phyloP scores from a whole-genome alignment of 2,113 vertebrate genomes.

The Cairina moschata region DNA sequence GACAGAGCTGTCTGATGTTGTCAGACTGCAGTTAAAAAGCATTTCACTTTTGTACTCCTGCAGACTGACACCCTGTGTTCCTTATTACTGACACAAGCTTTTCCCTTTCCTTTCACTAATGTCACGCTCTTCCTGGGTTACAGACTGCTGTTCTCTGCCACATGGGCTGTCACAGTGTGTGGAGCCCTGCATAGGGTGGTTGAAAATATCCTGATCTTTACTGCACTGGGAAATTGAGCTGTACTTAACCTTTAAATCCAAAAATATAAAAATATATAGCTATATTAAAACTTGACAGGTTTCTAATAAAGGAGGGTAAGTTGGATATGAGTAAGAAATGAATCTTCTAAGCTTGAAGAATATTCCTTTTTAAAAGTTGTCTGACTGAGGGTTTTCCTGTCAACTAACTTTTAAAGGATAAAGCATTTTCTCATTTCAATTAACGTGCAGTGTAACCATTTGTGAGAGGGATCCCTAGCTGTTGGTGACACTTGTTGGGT shows the following conservation, averaged over 20 bases:
- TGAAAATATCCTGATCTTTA: neutral
- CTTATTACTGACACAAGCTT: neutral
- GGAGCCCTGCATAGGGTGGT: neutral
- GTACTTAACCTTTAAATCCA: neutral
- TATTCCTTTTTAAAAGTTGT: neutral
- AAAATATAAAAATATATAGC: neutral
- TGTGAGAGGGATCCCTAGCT: neutral
- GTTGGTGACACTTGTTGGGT: neutral
- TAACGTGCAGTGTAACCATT: rapidly evolving
- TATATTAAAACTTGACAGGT: neutral
- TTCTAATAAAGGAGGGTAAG: neutral
- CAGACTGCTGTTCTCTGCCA: neutral
- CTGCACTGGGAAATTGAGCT: neutral
- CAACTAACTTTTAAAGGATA: neutral
- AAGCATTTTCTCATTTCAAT: neutral
- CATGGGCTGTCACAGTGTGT: neutral
- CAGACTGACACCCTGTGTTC: neutral
- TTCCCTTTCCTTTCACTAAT: neutral
- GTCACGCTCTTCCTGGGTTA: neutral
- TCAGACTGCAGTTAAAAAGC: neutral
- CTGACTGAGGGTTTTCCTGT: neutral
- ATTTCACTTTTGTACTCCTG: neutral
- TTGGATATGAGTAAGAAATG: neutral
- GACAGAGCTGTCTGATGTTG: neutral
- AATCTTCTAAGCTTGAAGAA: neutral